phyloP scores from a whole-genome alignment of 2,888 invertebrate genomes.

The Zelleria hepariella region DNA sequence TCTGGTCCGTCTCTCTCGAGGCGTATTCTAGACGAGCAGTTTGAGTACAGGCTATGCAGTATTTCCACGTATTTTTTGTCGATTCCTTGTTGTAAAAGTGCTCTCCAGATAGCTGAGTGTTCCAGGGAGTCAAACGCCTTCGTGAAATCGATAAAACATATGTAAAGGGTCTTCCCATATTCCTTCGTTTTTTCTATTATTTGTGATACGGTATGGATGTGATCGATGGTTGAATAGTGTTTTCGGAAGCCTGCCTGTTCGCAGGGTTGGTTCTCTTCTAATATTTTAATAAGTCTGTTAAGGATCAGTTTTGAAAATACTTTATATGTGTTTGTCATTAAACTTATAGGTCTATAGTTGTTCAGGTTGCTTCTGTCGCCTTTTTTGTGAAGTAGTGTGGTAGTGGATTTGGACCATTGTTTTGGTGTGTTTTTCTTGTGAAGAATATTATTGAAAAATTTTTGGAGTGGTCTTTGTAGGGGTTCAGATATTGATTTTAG shows the following conservation, averaged over 20 bases:
- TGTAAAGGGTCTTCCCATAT: constrained; percentile 4
- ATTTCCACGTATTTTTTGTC: not conserved
- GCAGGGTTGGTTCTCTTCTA: constrained; percentile 8
- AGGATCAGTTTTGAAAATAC: constrained; percentile 9
- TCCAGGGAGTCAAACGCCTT: constrained; percentile 10
- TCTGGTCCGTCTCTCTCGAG: not conserved
- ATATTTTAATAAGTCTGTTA: constrained; percentile 3
- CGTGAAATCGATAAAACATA: constrained; percentile 6
- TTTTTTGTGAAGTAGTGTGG: not conserved
- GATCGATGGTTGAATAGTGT: constrained; percentile 5
- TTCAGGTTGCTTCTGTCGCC: not conserved
- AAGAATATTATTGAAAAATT: not conserved
- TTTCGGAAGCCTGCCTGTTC: constrained; percentile 10
- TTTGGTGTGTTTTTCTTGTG: not conserved
- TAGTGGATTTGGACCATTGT: constrained; percentile 1
- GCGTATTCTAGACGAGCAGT: not conserved
- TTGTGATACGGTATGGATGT: constrained; percentile 8
- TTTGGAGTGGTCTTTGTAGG: not conserved
- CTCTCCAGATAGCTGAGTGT: constrained; percentile 1
- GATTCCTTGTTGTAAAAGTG: constrained; percentile 5
- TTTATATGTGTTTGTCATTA: constrained; percentile 11
- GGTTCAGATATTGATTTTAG: not conserved
- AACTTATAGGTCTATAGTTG: constrained; percentile 12
- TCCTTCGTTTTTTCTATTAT: constrained; percentile 10
- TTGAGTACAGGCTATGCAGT: not conserved